phyloP scores from a whole-genome alignment of 2,888 invertebrate species.

The Odontothrips loti region DNA sequence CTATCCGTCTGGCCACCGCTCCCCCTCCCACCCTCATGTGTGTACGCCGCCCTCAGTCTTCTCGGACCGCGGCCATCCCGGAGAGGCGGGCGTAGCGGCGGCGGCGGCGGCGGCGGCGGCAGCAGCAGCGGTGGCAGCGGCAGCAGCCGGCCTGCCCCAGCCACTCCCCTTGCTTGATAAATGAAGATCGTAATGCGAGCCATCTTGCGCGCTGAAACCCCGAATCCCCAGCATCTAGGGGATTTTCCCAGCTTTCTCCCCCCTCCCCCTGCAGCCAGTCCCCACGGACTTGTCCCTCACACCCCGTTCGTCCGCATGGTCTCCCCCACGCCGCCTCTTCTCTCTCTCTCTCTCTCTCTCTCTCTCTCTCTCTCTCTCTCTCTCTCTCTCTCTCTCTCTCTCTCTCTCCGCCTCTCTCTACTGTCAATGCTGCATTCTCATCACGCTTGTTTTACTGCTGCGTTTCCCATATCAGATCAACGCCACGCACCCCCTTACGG shows the following conservation, averaged over 20 bases:
- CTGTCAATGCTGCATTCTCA: no score
- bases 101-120: background rate
- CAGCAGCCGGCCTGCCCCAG: background rate
- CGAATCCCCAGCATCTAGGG: constrained; percentile 7
- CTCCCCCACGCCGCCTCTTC: no score
- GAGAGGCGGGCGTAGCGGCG: background rate
- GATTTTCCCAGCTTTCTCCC: background rate
- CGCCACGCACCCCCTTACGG: no score
- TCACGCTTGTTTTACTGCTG: no score
- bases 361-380: no score
- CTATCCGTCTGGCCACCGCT: background rate
- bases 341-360: no score
- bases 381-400: no score
- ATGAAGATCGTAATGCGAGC: constrained; percentile 20
- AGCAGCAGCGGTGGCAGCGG: no score
- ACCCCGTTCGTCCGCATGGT: background rate
- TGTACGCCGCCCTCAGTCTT: no score
- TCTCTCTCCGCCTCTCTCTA: no score
- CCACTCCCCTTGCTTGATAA: constrained; percentile 20
- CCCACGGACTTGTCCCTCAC: background rate
- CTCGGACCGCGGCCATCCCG: background rate
- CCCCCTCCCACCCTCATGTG: background rate
- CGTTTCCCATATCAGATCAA: no score
- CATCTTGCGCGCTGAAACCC: constrained; percentile 24
- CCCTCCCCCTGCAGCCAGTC: background rate